Base-by-base conservation (phyloP, 2,113 vertebrate species). In the Chrysemys picta region DNA sequence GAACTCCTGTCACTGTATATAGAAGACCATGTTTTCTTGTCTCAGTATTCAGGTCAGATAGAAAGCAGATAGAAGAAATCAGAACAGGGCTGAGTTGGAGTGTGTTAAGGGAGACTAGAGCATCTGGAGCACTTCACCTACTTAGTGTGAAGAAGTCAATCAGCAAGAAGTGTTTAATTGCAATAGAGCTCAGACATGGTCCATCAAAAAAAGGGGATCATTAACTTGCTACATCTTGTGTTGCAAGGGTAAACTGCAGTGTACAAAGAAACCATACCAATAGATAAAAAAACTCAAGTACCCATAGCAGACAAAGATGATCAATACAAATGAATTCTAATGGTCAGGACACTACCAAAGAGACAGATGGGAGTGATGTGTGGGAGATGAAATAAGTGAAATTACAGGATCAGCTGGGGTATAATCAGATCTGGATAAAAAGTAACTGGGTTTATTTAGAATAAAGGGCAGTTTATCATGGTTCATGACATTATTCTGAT, bases 121-220 rank as follows among this genome's bases (percentile, higher is more conserved):
- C 24, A 86, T 76, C 38, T 6, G 2, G 62, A 90, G 80, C 24
- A 1, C 35, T 53, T 31, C 0, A 1, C 85, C 0, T 0, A 57
- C 1, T 1, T 85, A 52, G 2, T 27, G 57, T 11, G 85, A 72
- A 69, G 62, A n/a, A 91, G 35, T 45, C 53, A 57, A 21, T 42
- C 79, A 12, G 53, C 86, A 2, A 45, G 22, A 29, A 86, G 49
- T 72, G 29, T 57, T 82, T 53, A 92, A 56, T 35, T 80, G 93
- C 89, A 76, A 62, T 3, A 65, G 11, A 57, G 83, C 10, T 69
- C 82, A 90, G 59, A 76, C 83, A 92, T 12, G 45, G 80, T 38
- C 35, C 83, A 80, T 79, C 90, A 56, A 42, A 85, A 78, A 84
- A 94, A 76, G 82, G 35, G 93, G n/a, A 52, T 57, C 90, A 72